These are phyloP conservation scores for Chiloscyllium punctatum DNA, from an alignment of 2,797 vertebrate genomes.

Conservation along the genomic window DNA sequence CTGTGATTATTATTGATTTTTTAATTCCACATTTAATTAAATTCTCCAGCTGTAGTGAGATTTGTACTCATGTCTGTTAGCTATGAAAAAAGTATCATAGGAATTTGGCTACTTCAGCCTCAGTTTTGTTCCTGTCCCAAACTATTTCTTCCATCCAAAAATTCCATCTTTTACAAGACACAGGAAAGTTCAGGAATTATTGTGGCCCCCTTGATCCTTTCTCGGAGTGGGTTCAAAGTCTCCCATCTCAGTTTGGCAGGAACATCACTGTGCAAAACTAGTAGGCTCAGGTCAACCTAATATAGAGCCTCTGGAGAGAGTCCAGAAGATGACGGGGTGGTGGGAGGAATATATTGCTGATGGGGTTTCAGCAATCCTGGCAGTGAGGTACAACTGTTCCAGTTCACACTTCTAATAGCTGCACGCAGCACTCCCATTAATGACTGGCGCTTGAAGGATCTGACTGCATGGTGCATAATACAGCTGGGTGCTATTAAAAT, in stretches of 20 bases:
- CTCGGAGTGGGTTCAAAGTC: neutral
- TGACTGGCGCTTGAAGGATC: neutral
- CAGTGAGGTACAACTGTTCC: neutral
- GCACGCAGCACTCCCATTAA: neutral
- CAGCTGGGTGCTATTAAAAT: neutral
- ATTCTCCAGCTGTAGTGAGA: no score
- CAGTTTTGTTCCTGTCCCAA: neutral
- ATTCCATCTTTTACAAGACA: neutral
- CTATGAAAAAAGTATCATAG: no score
- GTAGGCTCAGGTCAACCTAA: neutral
- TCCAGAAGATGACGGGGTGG: neutral
- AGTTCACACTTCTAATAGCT: neutral
- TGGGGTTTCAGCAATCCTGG: neutral
- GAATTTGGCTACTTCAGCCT: no score
- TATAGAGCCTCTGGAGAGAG: neutral
- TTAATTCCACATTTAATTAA: no score
- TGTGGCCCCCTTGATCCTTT: neutral
- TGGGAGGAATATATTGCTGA: no score
- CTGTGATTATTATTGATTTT: no score
- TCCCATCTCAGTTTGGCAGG: neutral
- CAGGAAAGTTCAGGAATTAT: neutral
- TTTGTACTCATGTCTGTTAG: no score
- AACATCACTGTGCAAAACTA: neutral
- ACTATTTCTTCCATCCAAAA: neutral
- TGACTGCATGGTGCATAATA: neutral